Percentiles rank a stretch among this genome's conserved stretches.
Conservation (phyloP, 2,797 vertebrate species). For the Melanotaenia boesemani region DNA sequence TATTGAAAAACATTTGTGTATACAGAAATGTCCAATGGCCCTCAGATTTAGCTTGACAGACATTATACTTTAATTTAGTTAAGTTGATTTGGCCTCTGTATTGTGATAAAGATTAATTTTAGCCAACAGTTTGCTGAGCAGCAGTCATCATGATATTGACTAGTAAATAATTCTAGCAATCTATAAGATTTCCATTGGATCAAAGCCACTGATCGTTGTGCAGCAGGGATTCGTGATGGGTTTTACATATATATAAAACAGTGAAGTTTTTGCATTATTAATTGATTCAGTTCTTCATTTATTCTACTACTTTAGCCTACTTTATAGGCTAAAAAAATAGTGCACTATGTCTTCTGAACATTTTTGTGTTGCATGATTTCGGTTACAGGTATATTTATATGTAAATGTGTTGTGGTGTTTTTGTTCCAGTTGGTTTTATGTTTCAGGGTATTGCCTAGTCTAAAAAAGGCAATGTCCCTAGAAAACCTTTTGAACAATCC, state of each 20-base stretch:
- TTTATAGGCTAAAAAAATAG: neutral
- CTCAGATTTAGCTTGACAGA: neutral
- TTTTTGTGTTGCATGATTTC: neutral
- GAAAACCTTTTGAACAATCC: constrained; percentile 36
- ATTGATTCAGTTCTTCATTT: neutral
- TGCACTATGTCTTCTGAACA: too few relatives aligned
- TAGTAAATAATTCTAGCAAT: neutral
- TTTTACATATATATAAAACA: neutral
- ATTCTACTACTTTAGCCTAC: neutral
- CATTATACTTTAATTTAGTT: neutral
- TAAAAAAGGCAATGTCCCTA: constrained; percentile 27
- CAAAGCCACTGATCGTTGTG: neutral
- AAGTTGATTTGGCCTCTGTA: neutral
- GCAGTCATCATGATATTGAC: neutral
- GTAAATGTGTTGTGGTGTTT: constrained; percentile 9
- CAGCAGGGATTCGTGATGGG: neutral
- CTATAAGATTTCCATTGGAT: neutral
- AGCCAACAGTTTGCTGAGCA: neutral
- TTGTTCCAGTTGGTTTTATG: constrained; percentile 9
- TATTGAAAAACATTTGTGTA: neutral
- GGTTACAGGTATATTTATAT: neutral
- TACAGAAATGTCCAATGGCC: neutral
- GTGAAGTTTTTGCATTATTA: neutral
- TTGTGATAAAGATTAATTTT: neutral
- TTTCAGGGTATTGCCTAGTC: constrained; percentile 4